A percentile compares a stretch with the other conserved stretches of the same genome.
Evolutionary conservation across 2,888 invertebrate species (phyloP).

Genomic region (Hipparchia semele): DNA sequence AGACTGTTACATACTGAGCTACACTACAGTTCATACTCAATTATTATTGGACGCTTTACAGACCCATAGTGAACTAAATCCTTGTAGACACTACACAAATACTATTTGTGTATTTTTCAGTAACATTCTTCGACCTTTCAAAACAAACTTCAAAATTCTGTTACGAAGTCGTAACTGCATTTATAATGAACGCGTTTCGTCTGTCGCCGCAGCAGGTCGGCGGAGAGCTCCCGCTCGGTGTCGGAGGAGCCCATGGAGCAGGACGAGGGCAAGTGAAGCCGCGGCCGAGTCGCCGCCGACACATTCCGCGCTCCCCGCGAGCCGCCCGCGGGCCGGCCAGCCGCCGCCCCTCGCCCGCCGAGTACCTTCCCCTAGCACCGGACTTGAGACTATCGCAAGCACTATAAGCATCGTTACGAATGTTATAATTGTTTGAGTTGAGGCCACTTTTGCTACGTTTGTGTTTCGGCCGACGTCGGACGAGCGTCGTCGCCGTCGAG

Average conservation of each 20-base stretch:
- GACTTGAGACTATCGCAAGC: not conserved
- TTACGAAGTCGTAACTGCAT: not conserved
- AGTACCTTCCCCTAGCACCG: not conserved
- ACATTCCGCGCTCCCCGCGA: slow-evolving; percentile 39
- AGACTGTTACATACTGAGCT: too few relatives aligned
- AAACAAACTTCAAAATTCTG: too few relatives aligned
- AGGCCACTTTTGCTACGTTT: not conserved
- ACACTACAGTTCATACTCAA: too few relatives aligned
- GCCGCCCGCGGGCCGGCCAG: not conserved
- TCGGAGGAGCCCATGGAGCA: slow-evolving; percentile 93
- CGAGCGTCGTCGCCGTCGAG: not conserved
- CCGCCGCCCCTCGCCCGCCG: not conserved
- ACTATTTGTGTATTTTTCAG: too few relatives aligned
- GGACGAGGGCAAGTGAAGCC: slow-evolving; percentile 88
- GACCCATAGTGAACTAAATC: too few relatives aligned
- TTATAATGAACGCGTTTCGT: not conserved
- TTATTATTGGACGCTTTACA: too few relatives aligned
- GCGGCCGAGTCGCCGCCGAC: slow-evolving; percentile 31
- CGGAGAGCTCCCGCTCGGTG: slow-evolving; percentile 86
- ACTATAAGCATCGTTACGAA: not conserved
- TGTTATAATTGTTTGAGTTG: not conserved
- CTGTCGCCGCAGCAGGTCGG: slow-evolving; percentile 66
- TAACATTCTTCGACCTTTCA: too few relatives aligned
- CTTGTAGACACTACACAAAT: too few relatives aligned
- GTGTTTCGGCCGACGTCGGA: too few relatives aligned